A percentile compares a stretch with the other conserved stretches of the same genome.
These are phyloP conservation scores for Allygus modestus DNA, from an alignment of 2,888 invertebrate species.

Conservation along the genomic window DNA sequence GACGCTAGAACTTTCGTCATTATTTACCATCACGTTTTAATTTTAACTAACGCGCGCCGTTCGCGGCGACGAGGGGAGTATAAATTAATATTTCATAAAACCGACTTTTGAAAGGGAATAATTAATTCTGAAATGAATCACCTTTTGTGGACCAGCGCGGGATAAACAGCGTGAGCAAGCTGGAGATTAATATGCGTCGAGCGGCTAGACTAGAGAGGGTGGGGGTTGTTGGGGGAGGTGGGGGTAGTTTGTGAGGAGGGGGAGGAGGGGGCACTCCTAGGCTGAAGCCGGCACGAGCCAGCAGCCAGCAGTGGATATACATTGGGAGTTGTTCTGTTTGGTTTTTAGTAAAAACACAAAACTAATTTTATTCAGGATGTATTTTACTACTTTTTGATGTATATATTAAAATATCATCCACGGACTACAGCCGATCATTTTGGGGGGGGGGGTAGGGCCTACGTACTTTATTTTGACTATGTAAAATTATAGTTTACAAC, in stretches of 20 bases:
- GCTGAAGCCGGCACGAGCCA: background rate
- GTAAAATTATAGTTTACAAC: too few relatives aligned
- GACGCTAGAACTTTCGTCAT: constrained; percentile 10
- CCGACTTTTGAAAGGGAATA: constrained; percentile 56
- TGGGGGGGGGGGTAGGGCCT: too few relatives aligned
- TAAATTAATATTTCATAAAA: constrained; percentile 60
- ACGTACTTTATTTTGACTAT: too few relatives aligned
- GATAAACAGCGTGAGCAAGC: constrained; percentile 50
- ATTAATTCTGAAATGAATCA: constrained; percentile 56
- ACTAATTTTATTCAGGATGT: too few relatives aligned
- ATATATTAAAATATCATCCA: too few relatives aligned
- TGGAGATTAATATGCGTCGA: constrained; percentile 39
- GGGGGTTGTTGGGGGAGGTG: constrained; percentile 2
- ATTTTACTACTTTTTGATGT: too few relatives aligned
- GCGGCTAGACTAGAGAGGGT: background rate
- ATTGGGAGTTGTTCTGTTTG: background rate
- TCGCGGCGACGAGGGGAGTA: constrained; percentile 19
- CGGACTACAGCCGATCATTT: too few relatives aligned
- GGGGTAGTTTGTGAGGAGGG: too few relatives aligned
- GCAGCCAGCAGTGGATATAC: background rate
- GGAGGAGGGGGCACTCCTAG: too few relatives aligned
- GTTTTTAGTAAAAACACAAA: background rate
- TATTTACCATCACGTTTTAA: constrained; percentile 51
- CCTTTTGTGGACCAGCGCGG: constrained; percentile 48
- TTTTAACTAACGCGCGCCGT: constrained; percentile 34